phyloP scores from a whole-genome alignment of 2,797 vertebrate species.

The Chaetophractus vellerosus region DNA sequence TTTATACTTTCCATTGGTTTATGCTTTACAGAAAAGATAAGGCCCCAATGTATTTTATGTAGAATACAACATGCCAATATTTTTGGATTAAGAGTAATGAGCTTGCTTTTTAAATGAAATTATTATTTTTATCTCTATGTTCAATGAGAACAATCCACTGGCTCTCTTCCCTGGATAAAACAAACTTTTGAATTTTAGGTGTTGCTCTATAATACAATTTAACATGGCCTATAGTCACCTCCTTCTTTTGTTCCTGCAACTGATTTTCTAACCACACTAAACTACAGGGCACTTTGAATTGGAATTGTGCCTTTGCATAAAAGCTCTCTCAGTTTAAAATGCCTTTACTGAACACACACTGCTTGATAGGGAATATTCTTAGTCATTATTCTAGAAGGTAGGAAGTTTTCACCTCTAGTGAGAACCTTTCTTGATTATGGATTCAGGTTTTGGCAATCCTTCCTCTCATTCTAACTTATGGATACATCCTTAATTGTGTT shows the following conservation, averaged over 20 bases:
- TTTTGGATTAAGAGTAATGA: neutral
- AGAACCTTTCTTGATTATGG: neutral
- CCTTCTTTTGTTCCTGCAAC: neutral
- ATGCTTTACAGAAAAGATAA: neutral
- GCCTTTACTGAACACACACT: neutral
- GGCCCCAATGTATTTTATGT: neutral
- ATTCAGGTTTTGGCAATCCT: neutral
- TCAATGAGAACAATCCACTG: neutral
- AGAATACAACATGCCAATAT: neutral
- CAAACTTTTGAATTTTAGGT: neutral
- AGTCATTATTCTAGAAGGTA: neutral
- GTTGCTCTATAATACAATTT: neutral
- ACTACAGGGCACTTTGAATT: neutral
- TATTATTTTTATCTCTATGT: neutral
- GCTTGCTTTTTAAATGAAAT: neutral
- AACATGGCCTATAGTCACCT: neutral
- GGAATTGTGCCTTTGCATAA: neutral
- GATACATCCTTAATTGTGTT: neutral
- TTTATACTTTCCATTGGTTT: neutral
- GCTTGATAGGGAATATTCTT: neutral
- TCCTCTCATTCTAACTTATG: neutral
- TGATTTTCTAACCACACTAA: too few species aligned
- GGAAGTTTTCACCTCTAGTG: neutral
- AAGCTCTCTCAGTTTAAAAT: neutral
- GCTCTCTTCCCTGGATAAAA: neutral